These are phyloP conservation scores for Centropristis striata DNA, from an alignment of 2,113 vertebrate genomes.

Conservation along the genomic window DNA sequence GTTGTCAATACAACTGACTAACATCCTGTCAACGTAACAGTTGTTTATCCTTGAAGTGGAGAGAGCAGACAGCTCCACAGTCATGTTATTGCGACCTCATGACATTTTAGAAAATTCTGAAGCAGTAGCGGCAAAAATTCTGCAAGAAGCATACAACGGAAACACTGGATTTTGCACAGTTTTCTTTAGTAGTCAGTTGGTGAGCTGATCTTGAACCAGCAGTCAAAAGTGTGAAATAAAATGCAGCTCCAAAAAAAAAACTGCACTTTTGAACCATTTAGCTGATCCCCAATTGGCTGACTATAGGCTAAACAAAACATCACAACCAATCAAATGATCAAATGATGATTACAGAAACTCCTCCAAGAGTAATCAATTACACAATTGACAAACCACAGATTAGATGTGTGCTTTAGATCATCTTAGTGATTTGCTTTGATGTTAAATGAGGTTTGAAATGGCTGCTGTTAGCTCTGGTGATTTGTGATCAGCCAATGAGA, in stretches of 20 bases:
- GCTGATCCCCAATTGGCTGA: neutral
- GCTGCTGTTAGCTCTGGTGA: constrained; percentile 57
- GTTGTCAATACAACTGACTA: too few species aligned
- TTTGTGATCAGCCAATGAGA: constrained; percentile 64
- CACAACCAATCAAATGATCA: neutral
- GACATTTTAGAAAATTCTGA: too few species aligned
- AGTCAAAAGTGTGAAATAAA: neutral
- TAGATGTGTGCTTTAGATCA: neutral
- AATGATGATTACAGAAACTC: neutral
- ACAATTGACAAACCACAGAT: neutral
- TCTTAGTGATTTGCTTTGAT: constrained; percentile 21
- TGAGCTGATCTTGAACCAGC: neutral
- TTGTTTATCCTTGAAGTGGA: too few species aligned
- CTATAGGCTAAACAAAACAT: neutral
- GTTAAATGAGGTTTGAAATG: neutral
- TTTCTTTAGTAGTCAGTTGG: neutral
- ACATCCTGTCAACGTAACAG: too few species aligned
- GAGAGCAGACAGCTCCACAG: too few species aligned
- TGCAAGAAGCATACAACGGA: too few species aligned
- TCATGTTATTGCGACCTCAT: too few species aligned
- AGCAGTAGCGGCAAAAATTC: too few species aligned
- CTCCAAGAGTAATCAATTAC: neutral
- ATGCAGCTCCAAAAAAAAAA: neutral
- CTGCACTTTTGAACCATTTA: neutral
- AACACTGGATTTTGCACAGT: neutral